phyloP scores from a whole-genome alignment of 2,113 vertebrate genomes.

The Pelobates fuscus region DNA sequence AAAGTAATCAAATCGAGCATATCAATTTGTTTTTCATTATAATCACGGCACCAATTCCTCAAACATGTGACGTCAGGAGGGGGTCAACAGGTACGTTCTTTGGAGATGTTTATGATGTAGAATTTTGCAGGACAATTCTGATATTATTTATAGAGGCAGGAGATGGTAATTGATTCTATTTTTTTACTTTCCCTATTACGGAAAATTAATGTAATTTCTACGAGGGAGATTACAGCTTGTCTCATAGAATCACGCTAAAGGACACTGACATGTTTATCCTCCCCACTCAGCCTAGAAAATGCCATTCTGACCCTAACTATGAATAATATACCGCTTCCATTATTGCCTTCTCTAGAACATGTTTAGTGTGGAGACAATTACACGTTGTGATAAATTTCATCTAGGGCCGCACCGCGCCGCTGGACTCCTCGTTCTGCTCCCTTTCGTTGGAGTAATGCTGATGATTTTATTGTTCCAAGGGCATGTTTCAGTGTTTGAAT shows the following conservation, averaged over 20 bases:
- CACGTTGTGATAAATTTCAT: constrained; percentile 8
- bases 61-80: too few species aligned
- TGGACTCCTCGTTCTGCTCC: background rate
- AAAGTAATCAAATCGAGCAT: too few species aligned
- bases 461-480: constrained; percentile 15
- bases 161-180: too few species aligned
- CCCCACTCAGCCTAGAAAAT: background rate
- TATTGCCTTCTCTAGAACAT: background rate
- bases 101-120: too few species aligned
- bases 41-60: too few species aligned
- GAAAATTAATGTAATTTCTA: background rate
- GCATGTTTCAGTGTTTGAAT: constrained; percentile 19
- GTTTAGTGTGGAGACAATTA: background rate
- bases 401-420: background rate
- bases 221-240: background rate
- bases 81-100: too few species aligned
- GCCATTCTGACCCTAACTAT: constrained; percentile 3
- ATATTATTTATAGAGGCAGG: too few species aligned
- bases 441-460: background rate
- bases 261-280: background rate
- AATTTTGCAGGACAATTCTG: too few species aligned
- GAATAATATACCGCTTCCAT: constrained; percentile 9
- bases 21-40: too few species aligned
- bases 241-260: background rate
- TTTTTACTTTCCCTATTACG: background rate